Base-by-base conservation (phyloP, 2,888 invertebrate species). In the Candidula unifasciata region DNA sequence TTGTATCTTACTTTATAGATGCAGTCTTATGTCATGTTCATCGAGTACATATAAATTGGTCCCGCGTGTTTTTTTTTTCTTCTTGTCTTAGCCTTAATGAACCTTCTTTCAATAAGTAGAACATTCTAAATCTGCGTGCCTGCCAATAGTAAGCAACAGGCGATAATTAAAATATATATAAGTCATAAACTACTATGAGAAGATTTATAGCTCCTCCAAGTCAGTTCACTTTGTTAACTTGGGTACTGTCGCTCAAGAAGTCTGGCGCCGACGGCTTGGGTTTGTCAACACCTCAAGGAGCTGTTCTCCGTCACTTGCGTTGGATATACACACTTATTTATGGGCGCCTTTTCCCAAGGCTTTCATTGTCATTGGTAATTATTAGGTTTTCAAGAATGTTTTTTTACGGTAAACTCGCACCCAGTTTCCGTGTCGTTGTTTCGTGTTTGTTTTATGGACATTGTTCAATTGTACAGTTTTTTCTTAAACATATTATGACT, bases 121-220 rank as follows among this genome's bases (percentile, higher is more conserved):
- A 37, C 13, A 44, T 44, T 0, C n/a, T 24, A 16, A 44, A 33
- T 27, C 37, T 44, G 44, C 27, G 27, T n/a, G 52, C 16, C n/a
- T 33, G 27, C 13, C 8, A 73, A 52, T 18, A 24, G 44, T 77
- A 77, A 60, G 60, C 13, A 76, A 2, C 3, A 27, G 1, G 64
- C 27, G 66, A 79, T 79, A 79, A 79, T 79, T 79, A 79, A 79
- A 66, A 68, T 68, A 79, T 78, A 66, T 52, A 68, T 74, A n/a
- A 16, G 66, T 52, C n/a, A 30, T 66, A 66, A 79, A 79, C 52
- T 66, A 8, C n/a, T 21, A 79, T n/a, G 16, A 13, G 18, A 27
- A 52, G 37, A 79, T 79, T 79, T 79, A 79, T 52, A 18, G 37
- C n/a, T 66, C 5, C 44, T 79, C 27, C 24, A 37, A 13, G n/a